Evolutionary conservation across 64 coral and sea anemone species (phyloP), one percentile per base, ranked within the genome.

Genomic region (Actinia equina): DNA sequence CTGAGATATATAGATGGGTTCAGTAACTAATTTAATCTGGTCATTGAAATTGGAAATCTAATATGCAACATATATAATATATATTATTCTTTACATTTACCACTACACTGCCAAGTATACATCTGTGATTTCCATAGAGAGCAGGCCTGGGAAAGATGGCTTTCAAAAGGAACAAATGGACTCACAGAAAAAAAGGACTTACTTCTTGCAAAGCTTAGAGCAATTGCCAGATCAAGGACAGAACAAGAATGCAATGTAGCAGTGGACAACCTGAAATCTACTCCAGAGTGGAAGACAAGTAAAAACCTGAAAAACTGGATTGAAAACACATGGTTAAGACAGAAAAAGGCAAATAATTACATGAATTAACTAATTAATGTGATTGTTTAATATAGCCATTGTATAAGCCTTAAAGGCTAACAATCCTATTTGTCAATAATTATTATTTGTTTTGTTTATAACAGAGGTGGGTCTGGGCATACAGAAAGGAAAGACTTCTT

Each of bases 391-490:
- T 37, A 37, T 37, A 19, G 14, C 60, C 10, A 63, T 63, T 63
- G 60, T 63, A 77, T 53, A 23, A 27, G 45, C 81, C 82, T 58
- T 37, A 37, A 37, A 37, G 30, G 30, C 30, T 37, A 37, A 37
- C 30, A 37, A 37, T 37, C 30, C 30, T 37, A 37, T 37, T 37
- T 37, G 30, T 37, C 30, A 37, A 37, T 37, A 37, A 37, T 37
- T 37, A 37, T 37, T 37, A 37, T 37, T 37, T 37, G 30, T 37
- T 37, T 37, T 37, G 30, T 37, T 37, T 37, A 37, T 58, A 16
- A 56, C 22, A 88, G 91, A 61, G 82, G 44, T 86, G 81, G 81
- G 82, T 93, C 59, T 88, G 91, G 91, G 86, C 86, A 30, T 93
- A 93, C 82, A 45, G 82, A 59, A 93, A 85, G 18, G 91, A 93